phyloP scores from a whole-genome alignment of 2,797 vertebrate species.

The Neostethus bicornis region DNA sequence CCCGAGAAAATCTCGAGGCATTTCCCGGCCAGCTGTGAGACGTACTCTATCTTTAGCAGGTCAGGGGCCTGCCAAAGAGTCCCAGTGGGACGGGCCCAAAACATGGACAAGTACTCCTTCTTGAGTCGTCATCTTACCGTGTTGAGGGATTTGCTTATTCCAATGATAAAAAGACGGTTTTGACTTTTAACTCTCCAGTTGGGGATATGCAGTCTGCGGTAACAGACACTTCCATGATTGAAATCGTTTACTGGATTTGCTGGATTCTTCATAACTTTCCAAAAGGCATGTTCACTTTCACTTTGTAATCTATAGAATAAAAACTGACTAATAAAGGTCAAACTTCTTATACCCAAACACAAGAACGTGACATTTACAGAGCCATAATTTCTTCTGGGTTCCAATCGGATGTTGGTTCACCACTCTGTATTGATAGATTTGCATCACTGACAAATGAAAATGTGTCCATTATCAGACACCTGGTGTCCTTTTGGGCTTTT shows the following conservation, averaged over 20 bases:
- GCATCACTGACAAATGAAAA: conserved; percentile 52
- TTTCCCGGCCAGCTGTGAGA: too few species aligned
- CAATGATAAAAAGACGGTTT: conserved; percentile 16
- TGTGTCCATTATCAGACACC: conserved; percentile 43
- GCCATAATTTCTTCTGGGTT: conserved; percentile 46
- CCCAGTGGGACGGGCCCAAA: too few species aligned
- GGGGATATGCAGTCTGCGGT: conserved; percentile 40
- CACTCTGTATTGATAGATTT: conserved; percentile 40
- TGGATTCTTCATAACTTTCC: conserved; percentile 10
- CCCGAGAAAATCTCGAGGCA: too few species aligned
- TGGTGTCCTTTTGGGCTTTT: too few species aligned
- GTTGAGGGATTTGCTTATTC: too few species aligned
- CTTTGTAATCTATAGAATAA: conserved; percentile 18
- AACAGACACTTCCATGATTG: conserved; percentile 44
- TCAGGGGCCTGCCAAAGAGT: too few species aligned
- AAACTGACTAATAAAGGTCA: conserved; percentile 33
- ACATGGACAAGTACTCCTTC: neutral
- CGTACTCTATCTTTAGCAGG: too few species aligned
- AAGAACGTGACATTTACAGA: conserved; percentile 49
- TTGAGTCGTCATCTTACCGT: neutral
- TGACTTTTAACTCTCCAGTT: conserved; percentile 37
- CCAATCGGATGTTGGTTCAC: conserved; percentile 39
- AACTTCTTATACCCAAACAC: conserved; percentile 24
- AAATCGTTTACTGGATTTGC: conserved; percentile 42
- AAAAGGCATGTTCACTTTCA: conserved; percentile 27